phyloP scores from a whole-genome alignment of 2,797 vertebrate species.

The Poecilia velifera region DNA sequence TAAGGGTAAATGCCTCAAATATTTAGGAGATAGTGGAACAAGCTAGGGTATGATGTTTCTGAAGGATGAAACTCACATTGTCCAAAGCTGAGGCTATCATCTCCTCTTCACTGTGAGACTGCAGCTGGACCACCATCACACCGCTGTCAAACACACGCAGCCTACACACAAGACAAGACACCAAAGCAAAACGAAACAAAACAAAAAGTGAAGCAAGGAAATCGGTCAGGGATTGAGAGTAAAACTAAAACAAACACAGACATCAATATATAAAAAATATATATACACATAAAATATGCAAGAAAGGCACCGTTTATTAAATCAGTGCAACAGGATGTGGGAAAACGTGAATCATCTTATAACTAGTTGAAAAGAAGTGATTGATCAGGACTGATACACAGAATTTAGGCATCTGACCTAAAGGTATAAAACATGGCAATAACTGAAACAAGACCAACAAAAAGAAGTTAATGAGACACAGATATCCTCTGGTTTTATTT shows the following conservation, averaged over 20 bases:
- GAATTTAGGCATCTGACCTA: neutral
- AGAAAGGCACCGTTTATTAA: neutral
- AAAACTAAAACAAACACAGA: neutral
- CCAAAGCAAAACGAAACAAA: neutral
- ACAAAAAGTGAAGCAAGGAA: neutral
- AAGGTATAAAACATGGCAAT: neutral
- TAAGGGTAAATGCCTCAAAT: neutral
- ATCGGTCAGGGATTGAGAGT: neutral
- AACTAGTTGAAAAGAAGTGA: neutral
- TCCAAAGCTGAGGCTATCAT: constrained; percentile 96
- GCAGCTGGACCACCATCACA: constrained; percentile 98
- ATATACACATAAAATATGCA: neutral
- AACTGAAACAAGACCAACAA: neutral
- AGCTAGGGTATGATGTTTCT: constrained; percentile 18
- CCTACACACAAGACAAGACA: constrained; percentile 71
- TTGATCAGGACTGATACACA: neutral
- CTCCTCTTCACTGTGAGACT: constrained; percentile 98
- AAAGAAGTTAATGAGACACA: neutral
- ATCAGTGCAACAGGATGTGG: neutral
- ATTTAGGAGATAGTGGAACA: neutral
- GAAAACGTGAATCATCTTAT: neutral
- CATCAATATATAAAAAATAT: neutral
- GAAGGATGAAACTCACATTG: constrained; percentile 81
- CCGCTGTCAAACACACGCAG: constrained; percentile 97
- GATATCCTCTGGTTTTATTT: neutral